phyloP scores from a whole-genome alignment of 2,888 invertebrate species.

The Meliscaeva auricollis region DNA sequence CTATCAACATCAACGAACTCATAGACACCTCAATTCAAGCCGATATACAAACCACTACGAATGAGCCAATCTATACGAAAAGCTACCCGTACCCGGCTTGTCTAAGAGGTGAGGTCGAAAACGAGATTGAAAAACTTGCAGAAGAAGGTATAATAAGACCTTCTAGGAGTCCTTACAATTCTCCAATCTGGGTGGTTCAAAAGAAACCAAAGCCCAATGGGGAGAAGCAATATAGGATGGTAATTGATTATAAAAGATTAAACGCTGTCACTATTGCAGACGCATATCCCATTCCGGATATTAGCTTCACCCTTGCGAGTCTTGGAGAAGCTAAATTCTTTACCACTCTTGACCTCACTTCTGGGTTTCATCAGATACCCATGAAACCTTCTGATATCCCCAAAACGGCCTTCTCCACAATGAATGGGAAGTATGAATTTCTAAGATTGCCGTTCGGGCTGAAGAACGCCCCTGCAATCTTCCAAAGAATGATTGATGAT shows the following conservation, averaged over 20 bases:
- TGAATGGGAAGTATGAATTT: constrained; percentile 16
- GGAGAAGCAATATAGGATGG: constrained; percentile 36
- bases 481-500: too few species aligned
- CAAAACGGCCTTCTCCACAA: constrained; percentile 56
- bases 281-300: constrained; percentile 20
- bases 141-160: constrained; percentile 29
- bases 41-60: constrained; percentile 61
- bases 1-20: constrained; percentile 23
- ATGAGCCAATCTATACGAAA: constrained; percentile 62
- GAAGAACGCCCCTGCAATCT: too few species aligned
- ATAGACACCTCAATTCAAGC: constrained; percentile 45
- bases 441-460: too few species aligned
- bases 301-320: constrained; percentile 42
- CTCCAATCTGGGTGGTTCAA: too few species aligned
- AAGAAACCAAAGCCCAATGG: constrained; percentile 31
- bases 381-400: constrained; percentile 44
- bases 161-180: constrained; percentile 26
- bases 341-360: constrained; percentile 45
- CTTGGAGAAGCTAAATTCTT: constrained; percentile 32
- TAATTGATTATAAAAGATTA: constrained; percentile 24
- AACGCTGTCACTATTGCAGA: constrained; percentile 28
- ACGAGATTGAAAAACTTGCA: constrained; percentile 25
- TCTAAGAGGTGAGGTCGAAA: constrained; percentile 45
- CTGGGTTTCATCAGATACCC: constrained; percentile 35
- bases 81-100: constrained; percentile 58